Conservation (phyloP, 2,113 vertebrate species). For the Phoenicopterus ruber region DNA sequence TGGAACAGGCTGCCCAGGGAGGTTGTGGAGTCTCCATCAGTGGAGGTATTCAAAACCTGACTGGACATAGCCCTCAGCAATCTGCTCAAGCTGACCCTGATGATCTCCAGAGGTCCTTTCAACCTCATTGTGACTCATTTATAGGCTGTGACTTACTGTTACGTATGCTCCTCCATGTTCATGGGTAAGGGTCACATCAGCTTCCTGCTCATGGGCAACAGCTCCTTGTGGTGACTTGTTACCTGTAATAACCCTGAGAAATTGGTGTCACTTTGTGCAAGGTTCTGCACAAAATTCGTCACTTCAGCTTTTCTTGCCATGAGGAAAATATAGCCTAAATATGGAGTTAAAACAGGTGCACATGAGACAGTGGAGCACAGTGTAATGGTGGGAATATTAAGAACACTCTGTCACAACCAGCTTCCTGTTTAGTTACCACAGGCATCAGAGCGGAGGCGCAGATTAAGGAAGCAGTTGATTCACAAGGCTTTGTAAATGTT, state of each 20-base stretch:
- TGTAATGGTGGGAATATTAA: background rate
- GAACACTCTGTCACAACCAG: background rate
- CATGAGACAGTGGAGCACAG: background rate
- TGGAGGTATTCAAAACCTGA: background rate
- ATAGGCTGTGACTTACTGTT: background rate
- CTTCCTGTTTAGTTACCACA: background rate
- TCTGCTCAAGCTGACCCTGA: background rate
- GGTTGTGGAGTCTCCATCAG: background rate
- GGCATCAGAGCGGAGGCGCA: background rate
- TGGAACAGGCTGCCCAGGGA: background rate
- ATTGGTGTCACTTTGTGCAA: background rate
- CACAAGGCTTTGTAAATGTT: background rate
- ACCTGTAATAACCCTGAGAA: background rate
- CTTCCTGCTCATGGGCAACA: background rate
- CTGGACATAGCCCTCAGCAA: background rate
- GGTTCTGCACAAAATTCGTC: background rate
- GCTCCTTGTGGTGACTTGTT: background rate
- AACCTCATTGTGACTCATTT: background rate
- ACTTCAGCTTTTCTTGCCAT: background rate
- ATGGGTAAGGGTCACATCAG: background rate
- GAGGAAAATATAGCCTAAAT: background rate
- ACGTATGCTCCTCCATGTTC: accelerated
- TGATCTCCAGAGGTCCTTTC: background rate
- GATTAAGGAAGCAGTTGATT: background rate
- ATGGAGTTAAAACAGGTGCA: background rate